Evolutionary conservation across 2,888 invertebrate species (phyloP).

Genomic region (Leptopilina syphax): DNA sequence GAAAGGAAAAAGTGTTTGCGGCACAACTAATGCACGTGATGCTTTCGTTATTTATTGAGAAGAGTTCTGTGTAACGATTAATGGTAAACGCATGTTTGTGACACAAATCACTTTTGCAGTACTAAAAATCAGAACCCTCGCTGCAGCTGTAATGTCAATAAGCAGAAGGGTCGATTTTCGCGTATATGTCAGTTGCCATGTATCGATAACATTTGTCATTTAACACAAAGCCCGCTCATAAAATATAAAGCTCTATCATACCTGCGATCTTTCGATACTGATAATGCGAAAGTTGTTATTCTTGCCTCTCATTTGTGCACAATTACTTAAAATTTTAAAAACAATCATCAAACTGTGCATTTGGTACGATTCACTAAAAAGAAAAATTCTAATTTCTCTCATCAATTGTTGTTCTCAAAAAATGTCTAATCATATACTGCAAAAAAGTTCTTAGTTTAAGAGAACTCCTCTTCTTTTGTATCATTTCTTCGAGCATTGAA

Average conservation of each 20-base stretch:
- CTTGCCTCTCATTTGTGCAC: neutral
- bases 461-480: no score
- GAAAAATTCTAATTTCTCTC: no score
- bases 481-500: no score
- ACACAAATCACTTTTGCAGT: conserved; percentile 66
- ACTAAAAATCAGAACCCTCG: conserved; percentile 65
- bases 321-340: neutral
- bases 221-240: conserved; percentile 43
- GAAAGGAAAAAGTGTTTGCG: neutral
- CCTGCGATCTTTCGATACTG: neutral
- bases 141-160: conserved; percentile 67
- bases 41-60: conserved; percentile 32
- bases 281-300: neutral
- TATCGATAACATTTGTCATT: conserved; percentile 75
- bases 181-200: conserved; percentile 71
- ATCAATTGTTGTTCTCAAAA: no score
- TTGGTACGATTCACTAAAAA: no score
- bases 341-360: no score
- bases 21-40: neutral
- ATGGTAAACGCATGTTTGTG: conserved; percentile 69
- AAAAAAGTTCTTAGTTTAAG: no score
- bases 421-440: no score
- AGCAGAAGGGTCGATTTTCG: conserved; percentile 58
- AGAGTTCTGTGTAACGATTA: conserved; percentile 57
- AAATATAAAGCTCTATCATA: neutral